Evolutionary conservation across 2,797 vertebrate genomes (phyloP), one percentile per base, ranked within the genome.

Genomic region (Sebastes minor): DNA sequence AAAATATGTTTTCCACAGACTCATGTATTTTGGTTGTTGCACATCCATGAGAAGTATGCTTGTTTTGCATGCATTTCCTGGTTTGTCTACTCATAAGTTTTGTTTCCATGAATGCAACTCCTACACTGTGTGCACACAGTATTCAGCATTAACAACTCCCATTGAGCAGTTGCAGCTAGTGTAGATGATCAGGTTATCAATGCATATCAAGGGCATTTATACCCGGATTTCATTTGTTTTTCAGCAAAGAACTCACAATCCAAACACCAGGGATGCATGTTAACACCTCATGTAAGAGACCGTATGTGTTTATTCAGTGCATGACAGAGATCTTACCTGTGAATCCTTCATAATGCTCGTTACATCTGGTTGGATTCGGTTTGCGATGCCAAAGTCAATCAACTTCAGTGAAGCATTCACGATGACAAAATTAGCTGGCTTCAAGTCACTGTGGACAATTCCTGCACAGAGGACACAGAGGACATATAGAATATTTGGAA

Each of bases 281-380:
- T 9, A 56, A 69, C 22, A 11, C 11, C 1, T 22, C 25, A 65
- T 8, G 10, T 12, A 20, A 55, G 14, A 71, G 10, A 6, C 35
- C 55, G 2, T 12, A 32, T 20, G 20, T 42, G 22, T 46, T 22
- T 12, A 8, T 63, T 53, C 7, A 6, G n/a, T 42, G 12, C 35
- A 46, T 5, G 32, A 60, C 27, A 52, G 6, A 52, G 71, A 22
- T 62, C 65, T 52, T 90, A 99, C 98, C 95, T 98, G 97, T 20
- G 98, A 98, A 88, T 99, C 98, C 93, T 98, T 99, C 95, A 99
- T 91, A 38, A 99, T 98, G 92, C 98, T 99, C 0, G 98, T 99
- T 57, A 98, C 97, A 91, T 99, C 98, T 62, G 98, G 97, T 22
- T 99, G 98, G 94, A 99, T 98, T 93, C 96, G 96, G 89, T 99